A percentile compares a stretch with the other conserved stretches of the same genome.
Conservation (phyloP, 2,888 invertebrate genomes). For the Macaria notata region DNA sequence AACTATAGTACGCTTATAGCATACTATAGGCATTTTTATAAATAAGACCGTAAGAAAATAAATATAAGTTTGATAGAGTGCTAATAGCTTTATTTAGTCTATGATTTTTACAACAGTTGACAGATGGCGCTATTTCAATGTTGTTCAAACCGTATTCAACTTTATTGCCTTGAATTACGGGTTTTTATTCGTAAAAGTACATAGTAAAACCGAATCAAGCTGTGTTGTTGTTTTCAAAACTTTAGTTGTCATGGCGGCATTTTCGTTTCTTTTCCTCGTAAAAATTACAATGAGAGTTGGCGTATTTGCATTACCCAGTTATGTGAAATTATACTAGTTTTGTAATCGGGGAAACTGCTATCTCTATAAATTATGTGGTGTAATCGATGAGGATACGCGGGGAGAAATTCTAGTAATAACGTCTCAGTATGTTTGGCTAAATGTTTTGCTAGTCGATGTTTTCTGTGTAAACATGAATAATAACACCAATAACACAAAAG, state of each 20-base stretch:
- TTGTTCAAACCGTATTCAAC: too few relatives aligned
- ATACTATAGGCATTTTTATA: too few relatives aligned
- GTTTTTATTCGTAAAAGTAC: too few relatives aligned
- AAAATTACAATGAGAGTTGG: too few relatives aligned
- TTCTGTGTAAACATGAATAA: constrained; percentile 42
- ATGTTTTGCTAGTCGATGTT: constrained; percentile 3
- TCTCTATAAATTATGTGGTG: constrained; percentile 13
- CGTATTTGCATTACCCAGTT: not conserved
- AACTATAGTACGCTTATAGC: too few relatives aligned
- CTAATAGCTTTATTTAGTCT: too few relatives aligned
- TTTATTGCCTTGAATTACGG: too few relatives aligned
- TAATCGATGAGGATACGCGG: constrained; percentile 1
- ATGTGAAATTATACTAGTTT: constrained; percentile 8
- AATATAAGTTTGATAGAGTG: too few relatives aligned
- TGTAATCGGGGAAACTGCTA: constrained; percentile 1
- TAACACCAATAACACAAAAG: constrained; percentile 37
- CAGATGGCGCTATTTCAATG: too few relatives aligned
- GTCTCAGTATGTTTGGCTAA: constrained; percentile 6
- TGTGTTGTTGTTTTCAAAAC: not conserved
- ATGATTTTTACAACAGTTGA: too few relatives aligned
- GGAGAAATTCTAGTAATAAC: constrained; percentile 1
- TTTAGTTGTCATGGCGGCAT: constrained; percentile 66
- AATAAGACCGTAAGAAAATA: too few relatives aligned
- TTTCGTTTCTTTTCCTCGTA: constrained; percentile 39
- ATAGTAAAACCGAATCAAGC: too few relatives aligned